These are phyloP conservation scores for Agapostemon virescens DNA, from an alignment of 2,888 invertebrate species.

Conservation along the genomic window DNA sequence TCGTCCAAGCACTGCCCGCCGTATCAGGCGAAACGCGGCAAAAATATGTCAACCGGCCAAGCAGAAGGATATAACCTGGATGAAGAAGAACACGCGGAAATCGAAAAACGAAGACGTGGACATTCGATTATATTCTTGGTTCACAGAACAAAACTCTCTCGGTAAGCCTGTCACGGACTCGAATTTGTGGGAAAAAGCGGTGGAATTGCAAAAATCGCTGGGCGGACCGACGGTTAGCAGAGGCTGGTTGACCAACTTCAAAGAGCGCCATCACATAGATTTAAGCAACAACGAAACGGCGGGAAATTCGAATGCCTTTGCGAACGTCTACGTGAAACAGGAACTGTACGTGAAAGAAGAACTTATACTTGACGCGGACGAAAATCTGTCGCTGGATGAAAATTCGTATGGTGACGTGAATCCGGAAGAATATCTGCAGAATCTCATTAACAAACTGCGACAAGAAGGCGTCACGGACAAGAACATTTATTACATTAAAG, in stretches of 20 bases:
- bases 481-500: constrained; percentile 10
- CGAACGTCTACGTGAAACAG: neutral
- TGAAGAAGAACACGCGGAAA: neutral
- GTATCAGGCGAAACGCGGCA: constrained; percentile 4
- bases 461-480: neutral
- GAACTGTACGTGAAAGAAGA: neutral
- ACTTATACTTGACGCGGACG: neutral
- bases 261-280: neutral
- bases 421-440: neutral
- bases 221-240: constrained; percentile 6
- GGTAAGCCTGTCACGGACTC: neutral
- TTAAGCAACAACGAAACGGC: neutral
- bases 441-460: neutral
- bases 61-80: neutral
- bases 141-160: neutral
- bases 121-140: constrained; percentile 7
- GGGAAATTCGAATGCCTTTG: neutral
- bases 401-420: neutral
- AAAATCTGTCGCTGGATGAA: neutral
- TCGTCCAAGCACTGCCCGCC: neutral
- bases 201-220: neutral
- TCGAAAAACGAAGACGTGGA: constrained; percentile 8
- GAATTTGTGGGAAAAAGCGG: constrained; percentile 13
- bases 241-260: constrained; percentile 24
- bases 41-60: neutral